These are phyloP conservation scores for Leptura quadrifasciata DNA, from an alignment of 2,888 invertebrate genomes.

Conservation along the genomic window DNA sequence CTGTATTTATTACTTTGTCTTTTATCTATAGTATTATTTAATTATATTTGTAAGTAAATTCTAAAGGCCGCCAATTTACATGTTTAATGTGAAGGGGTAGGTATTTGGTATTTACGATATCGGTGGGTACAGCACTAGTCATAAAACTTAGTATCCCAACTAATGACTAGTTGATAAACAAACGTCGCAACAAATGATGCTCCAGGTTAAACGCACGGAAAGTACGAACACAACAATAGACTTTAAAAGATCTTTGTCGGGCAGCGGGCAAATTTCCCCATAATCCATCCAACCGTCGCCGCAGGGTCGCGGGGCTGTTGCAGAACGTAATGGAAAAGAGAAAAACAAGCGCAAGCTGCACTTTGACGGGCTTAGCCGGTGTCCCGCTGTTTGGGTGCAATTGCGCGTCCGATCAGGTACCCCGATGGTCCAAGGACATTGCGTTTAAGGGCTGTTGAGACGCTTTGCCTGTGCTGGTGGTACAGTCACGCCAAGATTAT, in stretches of 20 bases:
- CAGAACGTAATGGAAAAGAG: background rate
- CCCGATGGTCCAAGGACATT: conserved; percentile 44
- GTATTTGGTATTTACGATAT: background rate
- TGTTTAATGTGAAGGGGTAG: background rate
- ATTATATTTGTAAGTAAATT: too few species aligned
- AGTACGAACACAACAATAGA: conserved; percentile 27
- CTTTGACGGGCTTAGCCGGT: conserved; percentile 44
- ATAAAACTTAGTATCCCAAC: conserved; percentile 5
- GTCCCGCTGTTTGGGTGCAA: conserved; percentile 51
- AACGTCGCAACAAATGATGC: background rate
- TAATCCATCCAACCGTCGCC: conserved; percentile 20
- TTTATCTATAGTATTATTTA: too few species aligned
- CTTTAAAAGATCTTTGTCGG: conserved; percentile 20
- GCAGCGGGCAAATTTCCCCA: conserved; percentile 10
- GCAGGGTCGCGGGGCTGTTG: background rate
- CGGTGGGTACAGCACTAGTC: conserved; percentile 24
- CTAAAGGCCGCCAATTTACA: too few species aligned
- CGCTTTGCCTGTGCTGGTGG: conserved; percentile 45
- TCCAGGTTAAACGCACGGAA: conserved; percentile 14
- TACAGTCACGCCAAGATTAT: conserved; percentile 60
- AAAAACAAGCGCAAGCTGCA: conserved; percentile 33
- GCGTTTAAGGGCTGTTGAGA: conserved; percentile 44
- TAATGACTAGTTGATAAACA: background rate
- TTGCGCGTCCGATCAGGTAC: conserved; percentile 50
- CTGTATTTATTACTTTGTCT: too few species aligned